Conservation (phyloP, 2,888 invertebrate genomes). For the Caenorhabditis zanzibari region DNA sequence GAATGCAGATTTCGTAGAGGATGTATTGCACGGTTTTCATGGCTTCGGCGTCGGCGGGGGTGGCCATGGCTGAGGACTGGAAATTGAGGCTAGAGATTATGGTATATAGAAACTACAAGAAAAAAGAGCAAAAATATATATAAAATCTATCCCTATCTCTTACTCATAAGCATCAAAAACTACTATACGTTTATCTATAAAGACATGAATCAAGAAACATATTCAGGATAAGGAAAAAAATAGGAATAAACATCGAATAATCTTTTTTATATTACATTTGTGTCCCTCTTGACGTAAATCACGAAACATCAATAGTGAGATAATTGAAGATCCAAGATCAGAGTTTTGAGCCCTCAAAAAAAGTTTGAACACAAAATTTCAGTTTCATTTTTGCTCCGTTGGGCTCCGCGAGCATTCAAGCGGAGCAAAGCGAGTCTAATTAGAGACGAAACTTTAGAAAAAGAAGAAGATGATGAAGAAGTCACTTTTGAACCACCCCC, state of each 20-base stretch:
- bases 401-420: too few species aligned
- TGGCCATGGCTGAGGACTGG: too few species aligned
- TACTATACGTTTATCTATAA: background rate
- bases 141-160: background rate
- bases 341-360: background rate
- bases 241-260: background rate
- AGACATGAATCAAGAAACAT: background rate
- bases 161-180: background rate
- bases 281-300: conserved; percentile 3
- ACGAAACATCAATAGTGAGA: background rate
- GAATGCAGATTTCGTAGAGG: conserved; percentile 75
- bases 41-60: background rate
- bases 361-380: background rate
- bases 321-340: background rate
- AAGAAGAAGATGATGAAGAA: too few species aligned
- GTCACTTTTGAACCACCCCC: too few species aligned
- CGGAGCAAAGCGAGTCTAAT: too few species aligned
- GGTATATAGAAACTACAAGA: too few species aligned
- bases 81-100: too few species aligned
- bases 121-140: background rate
- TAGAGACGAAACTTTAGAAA: too few species aligned
- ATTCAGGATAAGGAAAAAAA: background rate
- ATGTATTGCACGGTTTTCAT: conserved; percentile 59
- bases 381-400: background rate
- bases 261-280: background rate